A percentile compares a stretch with the other conserved stretches of the same genome.
phyloP scores from a whole-genome alignment of 2,113 vertebrate species.

The Hippocampus abdominalis region DNA sequence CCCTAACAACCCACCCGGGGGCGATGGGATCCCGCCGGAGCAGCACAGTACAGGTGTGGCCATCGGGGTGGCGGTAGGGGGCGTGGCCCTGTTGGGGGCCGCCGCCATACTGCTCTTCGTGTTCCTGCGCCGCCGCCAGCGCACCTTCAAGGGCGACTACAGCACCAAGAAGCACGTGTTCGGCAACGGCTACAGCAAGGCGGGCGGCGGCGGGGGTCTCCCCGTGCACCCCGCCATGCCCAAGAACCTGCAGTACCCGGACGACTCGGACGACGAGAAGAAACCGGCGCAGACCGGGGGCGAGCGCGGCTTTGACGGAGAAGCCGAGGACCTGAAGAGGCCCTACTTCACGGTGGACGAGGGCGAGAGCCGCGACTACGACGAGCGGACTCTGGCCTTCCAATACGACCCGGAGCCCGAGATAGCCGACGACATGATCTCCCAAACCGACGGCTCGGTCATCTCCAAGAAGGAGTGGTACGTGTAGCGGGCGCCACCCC shows the following conservation, averaged over 20 bases:
- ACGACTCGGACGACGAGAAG: conserved; percentile 96
- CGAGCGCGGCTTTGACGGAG: conserved; percentile 80
- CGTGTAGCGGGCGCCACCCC: conserved; percentile 77
- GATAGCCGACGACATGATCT: conserved; percentile 94
- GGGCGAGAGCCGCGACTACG: conserved; percentile 83
- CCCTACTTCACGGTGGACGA: conserved; percentile 98
- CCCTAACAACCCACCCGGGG: conserved; percentile 79
- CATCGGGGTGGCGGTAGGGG: conserved; percentile 88
- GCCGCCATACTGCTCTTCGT: conserved; percentile 83
- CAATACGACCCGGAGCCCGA: conserved; percentile 93
- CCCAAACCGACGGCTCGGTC: conserved; percentile 97
- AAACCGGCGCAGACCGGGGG: conserved; percentile 82
- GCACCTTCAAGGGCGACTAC: conserved; percentile 99
- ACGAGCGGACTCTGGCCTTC: conserved; percentile 93
- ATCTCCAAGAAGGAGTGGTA: conserved; percentile 99
- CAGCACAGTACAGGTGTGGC: conserved; percentile 74
- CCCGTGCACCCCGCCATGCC: conserved; percentile 85
- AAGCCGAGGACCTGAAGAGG: conserved; percentile 89
- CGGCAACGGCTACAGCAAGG: conserved; percentile 96
- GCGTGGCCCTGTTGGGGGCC: conserved; percentile 79
- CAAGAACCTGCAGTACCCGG: conserved; percentile 92
- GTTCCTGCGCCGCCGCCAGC: conserved; percentile 88
- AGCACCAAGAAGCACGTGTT: conserved; percentile 98
- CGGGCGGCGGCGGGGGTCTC: conserved; percentile 73
- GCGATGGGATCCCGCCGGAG: conserved; percentile 61